Evolutionary conservation across 2,888 invertebrate genomes (phyloP).

Genomic region (Orthosia gracilis): DNA sequence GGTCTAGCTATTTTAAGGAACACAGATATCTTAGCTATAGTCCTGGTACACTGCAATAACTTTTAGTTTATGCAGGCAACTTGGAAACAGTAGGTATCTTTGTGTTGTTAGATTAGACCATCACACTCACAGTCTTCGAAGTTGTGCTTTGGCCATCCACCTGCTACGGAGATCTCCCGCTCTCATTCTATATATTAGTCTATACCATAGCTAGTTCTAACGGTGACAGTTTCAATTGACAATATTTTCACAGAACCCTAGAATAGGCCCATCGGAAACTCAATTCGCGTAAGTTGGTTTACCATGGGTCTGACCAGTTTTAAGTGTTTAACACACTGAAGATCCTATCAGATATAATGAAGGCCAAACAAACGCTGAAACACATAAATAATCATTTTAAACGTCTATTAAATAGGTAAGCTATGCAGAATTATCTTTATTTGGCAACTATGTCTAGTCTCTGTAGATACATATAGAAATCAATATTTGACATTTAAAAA

Average conservation of each 20-base stretch:
- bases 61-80: background rate
- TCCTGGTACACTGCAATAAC: background rate
- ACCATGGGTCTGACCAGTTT: background rate
- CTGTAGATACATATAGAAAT: constrained; percentile 27
- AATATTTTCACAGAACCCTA: background rate
- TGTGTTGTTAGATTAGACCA: background rate
- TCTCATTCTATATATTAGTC: no score
- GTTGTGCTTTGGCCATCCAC: background rate
- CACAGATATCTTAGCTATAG: constrained; percentile 1
- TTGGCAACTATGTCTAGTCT: background rate
- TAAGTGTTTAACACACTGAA: background rate
- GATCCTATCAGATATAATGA: background rate
- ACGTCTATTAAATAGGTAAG: background rate
- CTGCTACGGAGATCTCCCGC: background rate
- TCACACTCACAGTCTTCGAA: background rate
- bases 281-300: no score
- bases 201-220: background rate
- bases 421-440: constrained; percentile 1
- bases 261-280: no score
- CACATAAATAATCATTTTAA: background rate
- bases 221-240: background rate
- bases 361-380: background rate
- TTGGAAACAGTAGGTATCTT: background rate
- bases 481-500: constrained; percentile 65
- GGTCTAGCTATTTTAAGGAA: constrained; percentile 30